Percentiles rank a stretch among this genome's conserved stretches.
These are phyloP conservation scores for Rhagophthalmus giganteus DNA, from an alignment of 2,888 invertebrate genomes.

Conservation along the genomic window DNA sequence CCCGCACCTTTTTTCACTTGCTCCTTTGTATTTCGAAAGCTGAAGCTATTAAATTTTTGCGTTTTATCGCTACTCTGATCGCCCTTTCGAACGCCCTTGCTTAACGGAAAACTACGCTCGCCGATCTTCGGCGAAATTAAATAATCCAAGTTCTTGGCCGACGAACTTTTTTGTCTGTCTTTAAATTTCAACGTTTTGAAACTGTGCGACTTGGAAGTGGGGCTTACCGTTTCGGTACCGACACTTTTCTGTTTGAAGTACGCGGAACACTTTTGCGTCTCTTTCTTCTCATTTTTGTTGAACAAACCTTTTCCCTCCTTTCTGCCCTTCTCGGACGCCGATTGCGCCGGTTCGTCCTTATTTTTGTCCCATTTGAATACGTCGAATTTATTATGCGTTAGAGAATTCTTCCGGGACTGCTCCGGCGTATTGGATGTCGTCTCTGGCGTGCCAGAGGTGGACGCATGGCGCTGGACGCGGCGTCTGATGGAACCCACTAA, in stretches of 20 bases:
- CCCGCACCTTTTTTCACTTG: conserved; percentile 35
- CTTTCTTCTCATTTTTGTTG: conserved; percentile 25
- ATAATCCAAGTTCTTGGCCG: conserved; percentile 44
- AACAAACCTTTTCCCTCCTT: conserved; percentile 48
- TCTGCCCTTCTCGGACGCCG: conserved; percentile 36
- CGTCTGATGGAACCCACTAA: conserved; percentile 56
- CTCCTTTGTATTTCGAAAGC: conserved; percentile 41
- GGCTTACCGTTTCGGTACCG: conserved; percentile 40
- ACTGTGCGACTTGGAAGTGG: conserved; percentile 35
- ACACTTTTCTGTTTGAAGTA: conserved; percentile 50
- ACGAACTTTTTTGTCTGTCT: conserved; percentile 47
- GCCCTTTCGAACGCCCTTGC: conserved; percentile 52
- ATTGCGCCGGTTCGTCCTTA: conserved; percentile 35
- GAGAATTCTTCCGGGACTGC: conserved; percentile 51
- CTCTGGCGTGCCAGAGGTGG: conserved; percentile 38
- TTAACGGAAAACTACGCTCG: conserved; percentile 34
- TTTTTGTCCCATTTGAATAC: conserved; percentile 43
- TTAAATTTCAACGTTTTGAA: conserved; percentile 48
- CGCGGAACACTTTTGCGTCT: conserved; percentile 27
- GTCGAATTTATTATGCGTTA: conserved; percentile 50
- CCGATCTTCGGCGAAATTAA: conserved; percentile 36
- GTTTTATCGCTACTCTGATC: conserved; percentile 47
- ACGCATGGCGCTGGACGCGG: conserved; percentile 54
- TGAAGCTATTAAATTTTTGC: conserved; percentile 43
- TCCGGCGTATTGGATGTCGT: conserved; percentile 36